Evolutionary conservation across 2,797 vertebrate genomes (phyloP).

Genomic region (Loris lydekkerianus): DNA sequence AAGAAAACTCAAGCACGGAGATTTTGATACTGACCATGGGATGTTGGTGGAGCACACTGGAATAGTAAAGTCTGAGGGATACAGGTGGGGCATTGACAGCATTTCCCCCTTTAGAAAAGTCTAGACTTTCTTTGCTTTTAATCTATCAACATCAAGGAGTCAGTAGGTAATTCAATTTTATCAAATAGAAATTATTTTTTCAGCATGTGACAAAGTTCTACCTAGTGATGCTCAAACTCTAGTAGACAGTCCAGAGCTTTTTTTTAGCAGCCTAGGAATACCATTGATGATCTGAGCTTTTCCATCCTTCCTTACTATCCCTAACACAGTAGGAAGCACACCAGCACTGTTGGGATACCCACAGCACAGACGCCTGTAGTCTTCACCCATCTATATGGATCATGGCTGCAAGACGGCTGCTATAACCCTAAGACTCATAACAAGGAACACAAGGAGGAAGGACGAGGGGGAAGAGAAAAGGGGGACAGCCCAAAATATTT

Average conservation of each 20-base stretch:
- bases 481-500: background rate
- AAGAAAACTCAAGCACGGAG: background rate
- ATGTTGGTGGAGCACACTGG: background rate
- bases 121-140: background rate
- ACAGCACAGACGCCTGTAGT: background rate
- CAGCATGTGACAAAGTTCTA: background rate
- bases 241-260: background rate
- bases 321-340: background rate
- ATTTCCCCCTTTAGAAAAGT: background rate
- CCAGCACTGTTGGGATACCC: background rate
- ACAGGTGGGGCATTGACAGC: background rate
- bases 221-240: background rate
- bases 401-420: background rate
- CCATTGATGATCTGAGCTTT: background rate
- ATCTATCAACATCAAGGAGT: background rate
- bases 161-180: background rate
- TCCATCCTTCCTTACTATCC: background rate
- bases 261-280: background rate
- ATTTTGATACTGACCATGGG: background rate
- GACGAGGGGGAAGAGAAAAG: background rate
- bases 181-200: background rate
- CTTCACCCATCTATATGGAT: background rate
- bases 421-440: background rate
- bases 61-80: background rate
- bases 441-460: background rate